Conservation (phyloP, 2,888 invertebrate genomes). For the Xestia rhomboidea region DNA sequence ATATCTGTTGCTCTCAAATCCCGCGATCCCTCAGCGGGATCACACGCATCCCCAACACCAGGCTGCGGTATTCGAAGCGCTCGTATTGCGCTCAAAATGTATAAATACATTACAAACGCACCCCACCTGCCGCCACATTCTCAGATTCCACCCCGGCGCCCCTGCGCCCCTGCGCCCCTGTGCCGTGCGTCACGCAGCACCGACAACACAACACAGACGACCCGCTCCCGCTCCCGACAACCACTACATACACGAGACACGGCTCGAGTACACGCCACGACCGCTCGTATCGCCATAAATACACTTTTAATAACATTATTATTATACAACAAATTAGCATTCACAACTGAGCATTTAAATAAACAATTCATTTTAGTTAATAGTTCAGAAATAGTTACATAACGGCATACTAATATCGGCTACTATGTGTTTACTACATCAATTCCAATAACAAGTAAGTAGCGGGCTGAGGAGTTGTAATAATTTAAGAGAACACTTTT, state of each 20-base stretch:
- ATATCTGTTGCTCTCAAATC: constrained; percentile 28
- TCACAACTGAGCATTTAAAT: constrained; percentile 64
- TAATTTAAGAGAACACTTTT: constrained; percentile 80
- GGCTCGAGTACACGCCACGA: constrained; percentile 4
- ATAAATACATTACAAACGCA: constrained; percentile 53
- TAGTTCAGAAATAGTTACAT: constrained; percentile 67
- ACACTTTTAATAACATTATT: constrained; percentile 53
- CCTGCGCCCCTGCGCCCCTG: neutral
- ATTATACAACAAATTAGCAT: constrained; percentile 65
- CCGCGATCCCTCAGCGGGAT: constrained; percentile 17
- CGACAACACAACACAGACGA: constrained; percentile 19
- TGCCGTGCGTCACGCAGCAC: constrained; percentile 29
- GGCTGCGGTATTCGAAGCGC: constrained; percentile 42
- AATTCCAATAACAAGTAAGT: constrained; percentile 73
- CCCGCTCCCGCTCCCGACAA: constrained; percentile 17
- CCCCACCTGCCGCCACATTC: constrained; percentile 60
- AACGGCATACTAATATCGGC: constrained; percentile 67
- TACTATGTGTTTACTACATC: constrained; percentile 78
- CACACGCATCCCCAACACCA: constrained; percentile 26
- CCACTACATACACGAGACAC: constrained; percentile 26
- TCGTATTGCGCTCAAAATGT: constrained; percentile 55
- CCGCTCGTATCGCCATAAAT: constrained; percentile 35
- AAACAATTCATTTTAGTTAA: constrained; percentile 63
- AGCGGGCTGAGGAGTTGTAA: constrained; percentile 68
- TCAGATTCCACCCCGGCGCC: constrained; percentile 54